These are phyloP conservation scores for Nesoenas mayeri DNA, from an alignment of 2,113 vertebrate species.

Conservation along the genomic window DNA sequence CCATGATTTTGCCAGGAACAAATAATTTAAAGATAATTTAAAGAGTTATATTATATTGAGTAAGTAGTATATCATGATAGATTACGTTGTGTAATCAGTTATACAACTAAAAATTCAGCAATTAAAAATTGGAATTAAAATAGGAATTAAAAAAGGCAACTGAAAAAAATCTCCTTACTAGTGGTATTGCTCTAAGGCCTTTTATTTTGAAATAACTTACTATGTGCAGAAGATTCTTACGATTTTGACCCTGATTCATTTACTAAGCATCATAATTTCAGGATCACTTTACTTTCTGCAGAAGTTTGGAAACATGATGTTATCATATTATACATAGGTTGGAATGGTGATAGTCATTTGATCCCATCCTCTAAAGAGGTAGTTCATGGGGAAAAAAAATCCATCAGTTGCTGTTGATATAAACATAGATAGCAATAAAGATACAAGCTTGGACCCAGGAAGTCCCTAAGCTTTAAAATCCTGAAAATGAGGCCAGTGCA, in stretches of 20 bases:
- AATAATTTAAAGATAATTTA: background rate
- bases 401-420: background rate
- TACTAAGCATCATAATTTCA: background rate
- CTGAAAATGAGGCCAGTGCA: background rate
- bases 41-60: background rate
- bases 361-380: background rate
- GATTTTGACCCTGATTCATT: background rate
- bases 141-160: background rate
- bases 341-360: background rate
- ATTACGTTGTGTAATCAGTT: background rate
- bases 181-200: background rate
- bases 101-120: background rate
- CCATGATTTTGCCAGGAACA: too few relatives aligned
- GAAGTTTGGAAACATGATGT: background rate
- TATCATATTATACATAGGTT: background rate
- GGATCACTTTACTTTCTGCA: background rate
- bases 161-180: background rate
- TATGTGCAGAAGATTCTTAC: background rate
- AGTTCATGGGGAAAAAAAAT: background rate
- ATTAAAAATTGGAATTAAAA: background rate
- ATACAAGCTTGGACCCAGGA: background rate
- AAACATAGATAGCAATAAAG: background rate
- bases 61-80: background rate
- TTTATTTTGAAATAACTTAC: background rate
- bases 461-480: background rate